phyloP scores from a whole-genome alignment of 1,140 invertebrate species.

The Xylocopa sonorina region DNA sequence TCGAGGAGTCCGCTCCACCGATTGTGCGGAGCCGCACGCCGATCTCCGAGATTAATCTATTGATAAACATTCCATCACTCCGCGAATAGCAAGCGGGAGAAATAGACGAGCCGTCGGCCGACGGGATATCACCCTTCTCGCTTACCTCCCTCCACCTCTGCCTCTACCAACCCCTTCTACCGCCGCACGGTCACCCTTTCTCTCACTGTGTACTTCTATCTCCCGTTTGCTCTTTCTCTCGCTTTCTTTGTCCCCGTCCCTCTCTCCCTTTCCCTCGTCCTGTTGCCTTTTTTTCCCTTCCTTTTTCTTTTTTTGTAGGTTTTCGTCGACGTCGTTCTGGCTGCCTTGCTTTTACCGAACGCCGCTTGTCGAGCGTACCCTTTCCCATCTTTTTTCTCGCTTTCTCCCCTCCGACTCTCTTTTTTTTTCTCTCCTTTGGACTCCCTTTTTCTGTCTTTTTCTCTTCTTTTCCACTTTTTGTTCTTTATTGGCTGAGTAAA shows the following conservation, averaged over 20 bases:
- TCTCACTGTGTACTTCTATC: not conserved
- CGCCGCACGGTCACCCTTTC: not conserved
- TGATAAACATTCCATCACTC: conserved; percentile 75
- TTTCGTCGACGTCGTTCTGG: conserved; percentile 55
- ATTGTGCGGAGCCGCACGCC: conserved; percentile 67
- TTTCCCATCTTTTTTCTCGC: not conserved
- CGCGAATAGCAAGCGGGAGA: conserved; percentile 62
- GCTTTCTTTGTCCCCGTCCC: not conserved
- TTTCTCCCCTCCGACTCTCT: not conserved
- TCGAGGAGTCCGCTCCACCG: conserved; percentile 62
- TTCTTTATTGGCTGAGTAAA: conserved; percentile 62
- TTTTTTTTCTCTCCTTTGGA: not conserved
- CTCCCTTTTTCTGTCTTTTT: not conserved
- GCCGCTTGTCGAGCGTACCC: conserved; percentile 49
- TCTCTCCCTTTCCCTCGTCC: conserved; percentile 17
- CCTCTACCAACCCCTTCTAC: conserved; percentile 1
- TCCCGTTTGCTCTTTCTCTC: not conserved
- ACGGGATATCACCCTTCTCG: conserved; percentile 63
- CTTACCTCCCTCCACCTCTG: not conserved
- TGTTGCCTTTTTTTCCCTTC: not conserved
- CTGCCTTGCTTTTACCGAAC: conserved; percentile 61
- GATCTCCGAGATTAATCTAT: conserved; percentile 76
- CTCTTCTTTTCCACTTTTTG: not conserved
- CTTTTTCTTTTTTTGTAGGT: conserved; percentile 35
- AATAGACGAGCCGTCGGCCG: conserved; percentile 64